Conservation (phyloP, 2,888 invertebrate species). For the Galerucella nymphaeae region DNA sequence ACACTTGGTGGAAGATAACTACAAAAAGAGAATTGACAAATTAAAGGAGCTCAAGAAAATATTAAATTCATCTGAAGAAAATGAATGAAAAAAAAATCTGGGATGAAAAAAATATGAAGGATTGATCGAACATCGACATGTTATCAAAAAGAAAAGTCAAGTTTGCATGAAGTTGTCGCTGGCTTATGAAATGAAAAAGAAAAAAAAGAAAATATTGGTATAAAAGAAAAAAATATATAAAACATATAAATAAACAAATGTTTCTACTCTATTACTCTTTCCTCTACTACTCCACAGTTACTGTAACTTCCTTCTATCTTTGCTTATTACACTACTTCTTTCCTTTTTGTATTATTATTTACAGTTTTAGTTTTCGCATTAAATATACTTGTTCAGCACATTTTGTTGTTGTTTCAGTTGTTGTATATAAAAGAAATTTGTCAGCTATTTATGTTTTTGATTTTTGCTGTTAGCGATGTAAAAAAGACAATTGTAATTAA, state of each 20-base stretch:
- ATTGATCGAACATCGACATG: background rate
- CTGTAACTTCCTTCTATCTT: no score
- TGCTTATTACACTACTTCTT: no score
- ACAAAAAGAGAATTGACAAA: conserved; percentile 33
- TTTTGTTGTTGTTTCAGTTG: background rate
- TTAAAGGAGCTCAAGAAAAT: conserved; percentile 28
- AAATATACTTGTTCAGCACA: background rate
- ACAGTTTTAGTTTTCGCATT: no score
- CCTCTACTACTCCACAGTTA: no score
- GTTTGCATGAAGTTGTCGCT: background rate
- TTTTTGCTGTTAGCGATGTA: background rate
- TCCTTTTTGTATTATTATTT: background rate
- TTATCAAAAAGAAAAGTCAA: background rate
- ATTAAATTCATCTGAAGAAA: conserved; percentile 5
- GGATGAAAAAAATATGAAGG: background rate
- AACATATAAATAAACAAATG: background rate
- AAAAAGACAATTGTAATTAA: conserved; percentile 44
- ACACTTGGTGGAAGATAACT: conserved; percentile 26
- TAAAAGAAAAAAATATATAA: background rate
- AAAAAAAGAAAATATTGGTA: background rate
- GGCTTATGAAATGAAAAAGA: background rate
- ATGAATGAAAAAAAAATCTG: conserved; percentile 25
- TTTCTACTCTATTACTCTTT: background rate
- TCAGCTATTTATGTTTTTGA: background rate
- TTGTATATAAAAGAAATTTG: background rate